phyloP scores from a whole-genome alignment of 1,140 invertebrate species.

The Dendrolimus kikuchii region DNA sequence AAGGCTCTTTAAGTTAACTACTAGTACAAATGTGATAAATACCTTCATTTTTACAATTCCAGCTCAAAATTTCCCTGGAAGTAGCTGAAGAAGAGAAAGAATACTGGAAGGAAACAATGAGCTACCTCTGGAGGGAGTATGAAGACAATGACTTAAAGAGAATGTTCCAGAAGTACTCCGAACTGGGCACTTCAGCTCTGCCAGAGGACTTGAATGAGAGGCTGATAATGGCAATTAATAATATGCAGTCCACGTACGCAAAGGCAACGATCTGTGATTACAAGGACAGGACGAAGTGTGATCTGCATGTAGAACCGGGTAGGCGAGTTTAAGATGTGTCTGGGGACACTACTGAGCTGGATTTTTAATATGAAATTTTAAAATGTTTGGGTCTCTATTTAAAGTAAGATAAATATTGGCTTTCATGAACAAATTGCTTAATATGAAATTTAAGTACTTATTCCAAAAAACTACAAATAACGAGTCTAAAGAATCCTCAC shows the following conservation, averaged over 20 bases:
- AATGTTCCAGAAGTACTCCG: conserved; percentile 77
- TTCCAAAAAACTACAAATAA: too few species aligned
- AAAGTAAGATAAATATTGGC: too few species aligned
- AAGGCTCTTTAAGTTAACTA: too few species aligned
- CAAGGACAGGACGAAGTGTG: conserved; percentile 77
- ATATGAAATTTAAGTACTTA: too few species aligned
- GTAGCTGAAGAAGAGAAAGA: conserved; percentile 64
- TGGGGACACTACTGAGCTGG: not conserved
- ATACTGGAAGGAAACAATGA: conserved; percentile 73
- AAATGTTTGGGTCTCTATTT: too few species aligned
- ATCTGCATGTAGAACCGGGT: conserved; percentile 84
- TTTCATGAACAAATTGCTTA: too few species aligned
- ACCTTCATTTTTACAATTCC: conserved; percentile 17
- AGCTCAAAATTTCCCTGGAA: conserved; percentile 57
- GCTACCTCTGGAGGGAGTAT: conserved; percentile 76
- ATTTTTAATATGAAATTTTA: not conserved
- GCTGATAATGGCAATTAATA: conserved; percentile 75
- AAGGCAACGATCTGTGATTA: conserved; percentile 86
- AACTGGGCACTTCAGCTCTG: conserved; percentile 80
- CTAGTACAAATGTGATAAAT: too few species aligned
- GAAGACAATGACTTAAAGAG: conserved; percentile 75
- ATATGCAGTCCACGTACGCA: conserved; percentile 87
- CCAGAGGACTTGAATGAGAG: conserved; percentile 77
- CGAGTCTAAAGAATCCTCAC: too few species aligned
- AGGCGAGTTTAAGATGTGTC: conserved; percentile 8